Evolutionary conservation across 2,113 vertebrate species (phyloP).

Genomic region (Gambusia affinis): DNA sequence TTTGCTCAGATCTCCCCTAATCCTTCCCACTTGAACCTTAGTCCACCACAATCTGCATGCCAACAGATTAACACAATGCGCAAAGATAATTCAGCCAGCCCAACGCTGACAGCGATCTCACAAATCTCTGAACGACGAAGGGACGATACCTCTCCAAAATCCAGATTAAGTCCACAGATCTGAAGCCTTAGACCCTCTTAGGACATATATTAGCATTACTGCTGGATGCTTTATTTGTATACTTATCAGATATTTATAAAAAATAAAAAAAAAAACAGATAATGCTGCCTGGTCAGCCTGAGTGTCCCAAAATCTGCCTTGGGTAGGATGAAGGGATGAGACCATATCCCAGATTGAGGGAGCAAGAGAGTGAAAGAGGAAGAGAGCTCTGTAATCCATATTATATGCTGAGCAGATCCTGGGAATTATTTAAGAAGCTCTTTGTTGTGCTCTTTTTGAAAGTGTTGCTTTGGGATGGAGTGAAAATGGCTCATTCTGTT

Average conservation of each 20-base stretch:
- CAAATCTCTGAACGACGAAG: slow-evolving; percentile 74
- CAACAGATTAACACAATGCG: slow-evolving; percentile 80
- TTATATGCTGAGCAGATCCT: slow-evolving; percentile 58
- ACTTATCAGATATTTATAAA: slow-evolving; percentile 70
- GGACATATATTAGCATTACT: slow-evolving; percentile 77
- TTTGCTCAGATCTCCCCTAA: slow-evolving; percentile 78
- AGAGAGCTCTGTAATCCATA: slow-evolving; percentile 72
- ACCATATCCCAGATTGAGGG: slow-evolving; percentile 64
- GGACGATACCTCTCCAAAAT: slow-evolving; percentile 76
- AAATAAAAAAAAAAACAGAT: slow-evolving; percentile 48
- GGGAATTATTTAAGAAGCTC: slow-evolving; percentile 78
- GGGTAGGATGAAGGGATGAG: slow-evolving; percentile 65
- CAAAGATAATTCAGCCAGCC: slow-evolving; percentile 75
- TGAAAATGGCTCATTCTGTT: slow-evolving; percentile 47
- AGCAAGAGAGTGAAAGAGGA: slow-evolving; percentile 52
- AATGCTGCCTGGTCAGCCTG: slow-evolving; percentile 67
- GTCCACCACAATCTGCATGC: slow-evolving; percentile 74
- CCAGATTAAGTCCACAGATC: slow-evolving; percentile 76
- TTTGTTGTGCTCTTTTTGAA: slow-evolving; percentile 69
- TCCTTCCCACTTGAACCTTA: slow-evolving; percentile 79
- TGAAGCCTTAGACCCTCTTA: slow-evolving; percentile 77
- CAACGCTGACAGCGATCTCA: slow-evolving; percentile 73
- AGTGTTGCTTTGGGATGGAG: slow-evolving; percentile 49
- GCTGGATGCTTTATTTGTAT: slow-evolving; percentile 68
- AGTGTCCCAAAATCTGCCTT: slow-evolving; percentile 77